Base-by-base conservation (phyloP, 2,888 invertebrate species). In the Acrocera orbiculus region DNA sequence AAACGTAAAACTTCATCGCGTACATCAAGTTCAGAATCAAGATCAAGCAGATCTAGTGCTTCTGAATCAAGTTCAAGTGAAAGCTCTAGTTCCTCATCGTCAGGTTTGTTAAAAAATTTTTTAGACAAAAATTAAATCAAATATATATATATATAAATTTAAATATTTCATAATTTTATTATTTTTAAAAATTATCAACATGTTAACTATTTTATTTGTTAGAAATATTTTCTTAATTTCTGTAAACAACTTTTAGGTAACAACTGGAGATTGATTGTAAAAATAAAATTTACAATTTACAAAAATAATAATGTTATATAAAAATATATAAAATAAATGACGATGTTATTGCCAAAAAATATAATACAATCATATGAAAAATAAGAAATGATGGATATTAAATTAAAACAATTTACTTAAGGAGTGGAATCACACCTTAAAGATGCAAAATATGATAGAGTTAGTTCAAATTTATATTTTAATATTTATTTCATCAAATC, bases 1-100 rank as follows among this genome's bases (percentile, higher is more conserved):
- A 74, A 73, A 53, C 68, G 71, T 39, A 70, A 71, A 48, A 69
- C 68, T 54, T 70, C 61, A 15, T 58, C 59, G 11, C 61, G 60
- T 16, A 56, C 58, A 22, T 56, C 58, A 13, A 60, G 58, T 33
- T 60, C 58, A 31, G 38, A 39, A 16, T 56, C 58, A 20, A 56
- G 56, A 13, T 73, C 75, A 1, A 71, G 69, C 36, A 75, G 75
- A 16, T 69, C 72, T 10, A n/a, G n/a, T 22, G 22, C n/a, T 8
- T 23, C 23, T 11, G 23, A 23, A 3, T n/a, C n/a, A 32, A 67
- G 67, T 44, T 69, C 70, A 0, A 68, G 69, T 3, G 37, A 37
- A 7, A 30, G 32, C 13, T 30, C 35, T 23, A 37, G 37, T 27
- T 35, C n/a, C n/a, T n/a, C 37, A 13, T 34, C 37, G 13, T 32